Evolutionary conservation across 2,113 vertebrate species (phyloP).

Genomic region (Galeopterus variegatus): DNA sequence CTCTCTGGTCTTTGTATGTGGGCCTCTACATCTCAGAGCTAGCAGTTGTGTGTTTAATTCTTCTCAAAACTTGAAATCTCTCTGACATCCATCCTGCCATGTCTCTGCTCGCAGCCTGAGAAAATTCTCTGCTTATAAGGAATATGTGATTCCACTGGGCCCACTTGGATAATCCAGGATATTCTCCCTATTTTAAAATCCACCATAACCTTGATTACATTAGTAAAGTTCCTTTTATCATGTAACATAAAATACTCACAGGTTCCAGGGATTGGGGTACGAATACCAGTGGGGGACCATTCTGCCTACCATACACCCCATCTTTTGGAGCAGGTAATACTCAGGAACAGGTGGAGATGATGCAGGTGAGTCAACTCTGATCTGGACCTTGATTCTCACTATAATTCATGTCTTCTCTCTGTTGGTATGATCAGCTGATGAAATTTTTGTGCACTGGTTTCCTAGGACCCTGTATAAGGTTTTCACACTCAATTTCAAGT

Average conservation of each 20-base stretch:
- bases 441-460: neutral
- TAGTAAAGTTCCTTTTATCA: neutral
- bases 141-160: neutral
- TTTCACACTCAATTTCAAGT: neutral
- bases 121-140: neutral
- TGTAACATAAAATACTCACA: neutral
- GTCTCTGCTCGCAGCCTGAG: neutral
- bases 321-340: neutral
- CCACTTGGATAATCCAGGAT: neutral
- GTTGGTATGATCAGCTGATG: neutral
- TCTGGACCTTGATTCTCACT: neutral
- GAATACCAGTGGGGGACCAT: fast-evolving
- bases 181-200: neutral
- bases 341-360: neutral
- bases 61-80: neutral
- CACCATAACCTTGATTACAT: neutral
- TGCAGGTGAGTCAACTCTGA: neutral
- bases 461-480: fast-evolving
- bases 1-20: too few relatives aligned
- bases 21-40: neutral
- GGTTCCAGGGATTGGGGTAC: neutral
- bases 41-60: neutral
- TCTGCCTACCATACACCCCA: neutral
- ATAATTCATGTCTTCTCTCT: neutral
- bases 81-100: neutral